Evolutionary conservation across 2,113 vertebrate genomes (phyloP), one percentile per base, ranked within the genome.

Genomic region (Aphyosemion australe): DNA sequence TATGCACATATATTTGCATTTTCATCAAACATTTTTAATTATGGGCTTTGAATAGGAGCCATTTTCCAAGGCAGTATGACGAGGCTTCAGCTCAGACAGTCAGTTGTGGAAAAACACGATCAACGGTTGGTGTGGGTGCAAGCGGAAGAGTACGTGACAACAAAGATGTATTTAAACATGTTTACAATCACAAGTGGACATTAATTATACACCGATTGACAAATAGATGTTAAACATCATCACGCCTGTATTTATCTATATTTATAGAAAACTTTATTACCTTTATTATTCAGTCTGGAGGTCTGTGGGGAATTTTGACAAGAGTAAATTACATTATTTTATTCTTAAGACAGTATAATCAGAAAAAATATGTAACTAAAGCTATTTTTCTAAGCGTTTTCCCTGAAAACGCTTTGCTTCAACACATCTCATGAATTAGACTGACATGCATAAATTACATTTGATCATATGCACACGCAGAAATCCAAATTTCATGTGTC

Each of bases 1-100:
- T 86, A 91, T 91, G 86, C 86, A 90, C 85, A 92, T 90, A 89
- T 84, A 90, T 92, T 91, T 90, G 87, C 88, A 92, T 92, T 76
- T 89, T 91, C 78, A 91, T 91, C 84, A 89, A 89, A 85, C 72
- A 43, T 57, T 84, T 90, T 92, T 90, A 89, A 92, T 91, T 85
- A 91, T 70, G 46, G 73, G 74, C 76, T 84, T 79, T 76, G 74
- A 87, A 88, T 84, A 72, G 79, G 78, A 83, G 76, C 78, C 76
- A 83, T 89, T 88, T 79, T 73, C 55, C 70, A 75, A 69, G 79
- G 75, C 66, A 65, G 72, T n/a, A 69, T 18, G 82, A 93, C 88
- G 84, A 86, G n/a, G 73, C 77, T 15, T 56, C 43, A 48, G 55
- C 63, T 74, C 43, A 87, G 74, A 84, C 69, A 70, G 61, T 51